Evolutionary conservation across 2,797 vertebrate genomes (phyloP).

Genomic region (Coranthus polyacanthus): DNA sequence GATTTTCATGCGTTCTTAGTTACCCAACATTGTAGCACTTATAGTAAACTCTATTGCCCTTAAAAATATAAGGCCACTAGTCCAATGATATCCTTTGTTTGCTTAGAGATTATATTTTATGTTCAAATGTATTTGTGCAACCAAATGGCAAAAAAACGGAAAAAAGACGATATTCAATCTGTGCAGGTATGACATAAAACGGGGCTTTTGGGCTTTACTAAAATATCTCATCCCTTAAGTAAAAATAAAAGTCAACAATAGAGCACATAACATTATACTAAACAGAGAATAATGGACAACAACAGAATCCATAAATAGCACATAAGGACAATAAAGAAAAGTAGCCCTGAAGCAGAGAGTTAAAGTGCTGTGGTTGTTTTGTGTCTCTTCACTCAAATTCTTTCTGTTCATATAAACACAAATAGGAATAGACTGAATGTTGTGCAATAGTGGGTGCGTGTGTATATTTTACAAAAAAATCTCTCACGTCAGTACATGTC

Average conservation of each 20-base stretch:
- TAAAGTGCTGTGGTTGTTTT: background rate
- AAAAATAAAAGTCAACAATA: slow-evolving; percentile 12
- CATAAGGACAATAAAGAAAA: slow-evolving; percentile 27
- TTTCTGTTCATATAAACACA: background rate
- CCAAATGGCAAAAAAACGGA: slow-evolving; percentile 32
- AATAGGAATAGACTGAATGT: background rate
- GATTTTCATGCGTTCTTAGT: too few relatives aligned
- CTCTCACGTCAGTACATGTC: too few relatives aligned
- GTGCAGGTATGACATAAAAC: slow-evolving; percentile 36
- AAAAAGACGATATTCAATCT: slow-evolving; percentile 14
- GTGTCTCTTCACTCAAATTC: too few relatives aligned
- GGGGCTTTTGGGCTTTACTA: too few relatives aligned
- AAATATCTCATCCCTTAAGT: too few relatives aligned
- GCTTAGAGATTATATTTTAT: slow-evolving; percentile 32
- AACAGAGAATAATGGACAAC: slow-evolving; percentile 31
- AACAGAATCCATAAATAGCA: slow-evolving; percentile 32
- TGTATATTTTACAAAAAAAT: too few relatives aligned
- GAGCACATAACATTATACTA: slow-evolving; percentile 16
- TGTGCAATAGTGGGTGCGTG: background rate
- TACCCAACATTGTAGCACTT: too few relatives aligned
- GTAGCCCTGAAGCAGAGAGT: slow-evolving; percentile 5
- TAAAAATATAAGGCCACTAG: too few relatives aligned
- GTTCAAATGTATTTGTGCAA: slow-evolving; percentile 24
- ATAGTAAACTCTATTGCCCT: too few relatives aligned
- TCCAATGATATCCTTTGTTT: slow-evolving; percentile 15